phyloP scores from a whole-genome alignment of 2,797 vertebrate genomes.

The Crocodylus rhombifer region DNA sequence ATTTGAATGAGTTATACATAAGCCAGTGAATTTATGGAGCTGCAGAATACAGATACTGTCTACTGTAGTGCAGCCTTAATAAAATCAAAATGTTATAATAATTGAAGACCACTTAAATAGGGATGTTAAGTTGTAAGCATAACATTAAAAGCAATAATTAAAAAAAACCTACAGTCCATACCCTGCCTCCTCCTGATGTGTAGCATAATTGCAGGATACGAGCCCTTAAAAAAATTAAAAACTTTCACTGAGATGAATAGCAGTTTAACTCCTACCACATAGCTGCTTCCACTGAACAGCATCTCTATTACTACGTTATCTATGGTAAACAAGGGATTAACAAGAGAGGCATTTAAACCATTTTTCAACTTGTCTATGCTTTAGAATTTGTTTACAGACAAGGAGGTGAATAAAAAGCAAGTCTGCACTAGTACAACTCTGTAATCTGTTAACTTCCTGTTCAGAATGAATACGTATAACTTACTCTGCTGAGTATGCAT shows the following conservation, averaged over 20 bases:
- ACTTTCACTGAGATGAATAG: neutral
- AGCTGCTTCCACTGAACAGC: neutral
- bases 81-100: neutral
- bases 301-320: neutral
- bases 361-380: neutral
- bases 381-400: neutral
- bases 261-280: neutral
- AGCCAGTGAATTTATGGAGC: neutral
- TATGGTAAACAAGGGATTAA: neutral
- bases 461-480: neutral
- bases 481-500: neutral
- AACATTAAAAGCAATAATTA: neutral
- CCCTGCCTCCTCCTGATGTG: neutral
- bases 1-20: neutral
- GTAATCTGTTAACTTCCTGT: neutral
- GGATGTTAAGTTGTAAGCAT: neutral
- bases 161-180: neutral
- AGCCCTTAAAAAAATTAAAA: neutral
- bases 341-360: neutral
- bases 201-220: neutral
- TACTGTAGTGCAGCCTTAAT: neutral
- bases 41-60: neutral
- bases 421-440: neutral
- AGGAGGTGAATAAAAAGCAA: neutral
- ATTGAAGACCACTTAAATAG: slow-evolving; percentile 4